A percentile compares a stretch with the other conserved stretches of the same genome.
phyloP scores from a whole-genome alignment of 2,113 vertebrate genomes.

The Pardalotus punctatus region DNA sequence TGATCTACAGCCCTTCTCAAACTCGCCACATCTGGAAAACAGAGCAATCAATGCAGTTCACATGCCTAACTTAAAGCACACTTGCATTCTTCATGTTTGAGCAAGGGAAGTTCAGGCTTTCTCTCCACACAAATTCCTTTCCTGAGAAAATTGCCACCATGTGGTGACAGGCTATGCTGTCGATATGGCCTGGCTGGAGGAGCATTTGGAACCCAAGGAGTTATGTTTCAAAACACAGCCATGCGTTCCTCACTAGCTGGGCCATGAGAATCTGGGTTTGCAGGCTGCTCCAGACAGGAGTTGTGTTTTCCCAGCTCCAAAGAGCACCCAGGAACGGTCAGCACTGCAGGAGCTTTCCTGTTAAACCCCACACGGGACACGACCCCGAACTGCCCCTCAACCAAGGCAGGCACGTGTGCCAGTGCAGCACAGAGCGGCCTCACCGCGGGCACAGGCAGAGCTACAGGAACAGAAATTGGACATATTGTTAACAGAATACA shows the following conservation, averaged over 20 bases:
- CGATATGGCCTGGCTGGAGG: accelerated
- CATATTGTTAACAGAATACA: not conserved
- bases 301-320: not conserved
- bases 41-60: not conserved
- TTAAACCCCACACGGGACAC: not conserved
- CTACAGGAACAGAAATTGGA: not conserved
- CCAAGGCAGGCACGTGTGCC: not conserved
- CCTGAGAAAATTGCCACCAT: not conserved
- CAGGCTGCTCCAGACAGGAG: not conserved
- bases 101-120: not conserved
- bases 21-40: not conserved
- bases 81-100: not conserved
- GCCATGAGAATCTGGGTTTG: not conserved
- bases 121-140: not conserved
- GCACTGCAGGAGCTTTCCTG: not conserved
- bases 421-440: not conserved
- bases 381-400: not conserved
- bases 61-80: not conserved
- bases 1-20: not conserved
- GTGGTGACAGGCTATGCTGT: not conserved
- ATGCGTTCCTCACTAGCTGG: not conserved
- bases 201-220: not conserved
- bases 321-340: not conserved
- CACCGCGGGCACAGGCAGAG: not conserved
- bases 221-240: accelerated